phyloP scores from a whole-genome alignment of 2,888 invertebrate genomes.

The Parasteatoda lunata region DNA sequence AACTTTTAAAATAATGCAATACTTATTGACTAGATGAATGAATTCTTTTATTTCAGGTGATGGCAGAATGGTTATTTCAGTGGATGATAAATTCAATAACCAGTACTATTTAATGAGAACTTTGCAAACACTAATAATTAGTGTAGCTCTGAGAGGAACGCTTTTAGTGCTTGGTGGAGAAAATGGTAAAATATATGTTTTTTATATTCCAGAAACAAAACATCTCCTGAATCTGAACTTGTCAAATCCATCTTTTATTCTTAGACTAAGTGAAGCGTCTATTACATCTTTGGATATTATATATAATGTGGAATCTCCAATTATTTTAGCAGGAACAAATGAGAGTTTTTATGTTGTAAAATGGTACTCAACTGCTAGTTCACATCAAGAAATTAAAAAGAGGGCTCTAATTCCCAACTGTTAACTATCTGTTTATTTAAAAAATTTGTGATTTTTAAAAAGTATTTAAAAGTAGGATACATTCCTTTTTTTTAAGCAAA shows the following conservation, averaged over 20 bases:
- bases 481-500: too few relatives aligned
- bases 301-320: conserved; percentile 10
- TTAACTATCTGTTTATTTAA: too few relatives aligned
- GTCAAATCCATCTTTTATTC: conserved; percentile 6
- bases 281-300: conserved; percentile 39
- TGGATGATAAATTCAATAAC: conserved; percentile 13
- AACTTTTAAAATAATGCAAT: too few relatives aligned
- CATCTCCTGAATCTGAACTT: conserved; percentile 22
- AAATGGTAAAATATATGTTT: conserved; percentile 59
- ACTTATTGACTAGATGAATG: too few relatives aligned
- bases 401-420: background rate
- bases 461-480: too few relatives aligned
- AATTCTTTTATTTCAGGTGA: conserved; percentile 29
- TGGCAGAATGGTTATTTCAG: conserved; percentile 39
- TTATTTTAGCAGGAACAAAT: conserved; percentile 39
- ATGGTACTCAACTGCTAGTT: background rate
- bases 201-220: conserved; percentile 19
- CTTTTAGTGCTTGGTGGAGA: conserved; percentile 55
- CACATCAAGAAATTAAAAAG: background rate
- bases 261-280: conserved; percentile 51
- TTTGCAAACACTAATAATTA: conserved; percentile 23
- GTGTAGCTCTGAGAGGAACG: conserved; percentile 33
- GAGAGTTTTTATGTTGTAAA: conserved; percentile 31
- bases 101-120: conserved; percentile 11
- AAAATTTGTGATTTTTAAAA: too few relatives aligned